Evolutionary conservation across 2,797 vertebrate species (phyloP).

Genomic region (Ispidina lecontei): DNA sequence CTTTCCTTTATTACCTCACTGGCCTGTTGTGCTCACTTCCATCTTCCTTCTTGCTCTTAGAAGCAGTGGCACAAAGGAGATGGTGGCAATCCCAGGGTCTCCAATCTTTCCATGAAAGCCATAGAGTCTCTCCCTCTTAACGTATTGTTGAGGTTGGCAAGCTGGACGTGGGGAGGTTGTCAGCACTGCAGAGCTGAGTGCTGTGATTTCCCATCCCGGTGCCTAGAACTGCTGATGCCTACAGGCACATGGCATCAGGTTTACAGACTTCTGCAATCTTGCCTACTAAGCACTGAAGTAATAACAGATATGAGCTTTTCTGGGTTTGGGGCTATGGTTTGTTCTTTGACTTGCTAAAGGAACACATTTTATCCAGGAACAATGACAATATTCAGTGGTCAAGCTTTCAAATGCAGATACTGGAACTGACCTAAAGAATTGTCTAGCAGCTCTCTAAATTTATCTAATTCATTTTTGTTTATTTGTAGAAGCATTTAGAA

Average conservation of each 20-base stretch:
- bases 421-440: background rate
- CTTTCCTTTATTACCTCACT: background rate
- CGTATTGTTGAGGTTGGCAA: background rate
- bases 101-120: background rate
- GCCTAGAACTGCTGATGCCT: background rate
- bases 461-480: background rate
- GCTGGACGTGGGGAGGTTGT: background rate
- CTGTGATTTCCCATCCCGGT: background rate
- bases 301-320: background rate
- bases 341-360: background rate
- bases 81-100: background rate
- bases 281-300: background rate
- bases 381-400: background rate
- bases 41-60: background rate
- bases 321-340: background rate
- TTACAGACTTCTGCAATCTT: background rate
- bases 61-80: background rate
- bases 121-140: background rate
- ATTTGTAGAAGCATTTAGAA: background rate
- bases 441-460: background rate
- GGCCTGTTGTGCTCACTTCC: background rate
- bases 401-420: background rate
- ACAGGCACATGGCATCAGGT: background rate
- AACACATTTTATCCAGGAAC: background rate
- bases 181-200: too few species aligned